phyloP scores from a whole-genome alignment of 1,140 invertebrate species.

The Drosophila lini region DNA sequence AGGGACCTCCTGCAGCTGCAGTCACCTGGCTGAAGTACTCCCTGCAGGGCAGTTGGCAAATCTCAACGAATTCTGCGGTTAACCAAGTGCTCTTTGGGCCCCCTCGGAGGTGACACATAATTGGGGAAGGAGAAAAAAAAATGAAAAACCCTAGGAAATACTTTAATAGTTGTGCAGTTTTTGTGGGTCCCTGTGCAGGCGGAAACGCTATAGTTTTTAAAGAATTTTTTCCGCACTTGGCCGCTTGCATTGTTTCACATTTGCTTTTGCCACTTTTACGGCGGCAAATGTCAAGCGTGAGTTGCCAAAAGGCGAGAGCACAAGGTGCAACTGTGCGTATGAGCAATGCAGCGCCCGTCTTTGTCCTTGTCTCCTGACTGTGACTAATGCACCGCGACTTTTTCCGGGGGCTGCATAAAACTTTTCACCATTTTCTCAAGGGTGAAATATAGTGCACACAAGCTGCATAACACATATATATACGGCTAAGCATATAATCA shows the following conservation, averaged over 20 bases:
- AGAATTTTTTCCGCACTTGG: conserved; percentile 28
- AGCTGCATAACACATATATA: not conserved
- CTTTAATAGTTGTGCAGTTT: conserved; percentile 32
- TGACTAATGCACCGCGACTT: conserved; percentile 71
- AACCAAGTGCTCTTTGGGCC: conserved; percentile 3
- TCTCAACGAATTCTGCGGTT: conserved; percentile 6
- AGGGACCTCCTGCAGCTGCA: conserved; percentile 5
- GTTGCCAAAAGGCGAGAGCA: conserved; percentile 45
- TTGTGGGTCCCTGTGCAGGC: conserved; percentile 21
- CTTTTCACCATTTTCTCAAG: conserved; percentile 55
- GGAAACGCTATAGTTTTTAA: conserved; percentile 19
- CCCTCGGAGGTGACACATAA: conserved; percentile 29
- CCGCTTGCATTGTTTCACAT: conserved; percentile 44
- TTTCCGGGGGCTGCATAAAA: conserved; percentile 45
- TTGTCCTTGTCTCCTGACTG: conserved; percentile 67
- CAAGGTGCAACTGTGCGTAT: conserved; percentile 73
- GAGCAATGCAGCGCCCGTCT: conserved; percentile 52
- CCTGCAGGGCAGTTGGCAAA: conserved; percentile 24
- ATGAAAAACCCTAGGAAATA: conserved; percentile 21
- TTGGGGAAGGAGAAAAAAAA: not conserved
- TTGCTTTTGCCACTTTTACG: conserved; percentile 53
- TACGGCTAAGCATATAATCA: conserved; percentile 21
- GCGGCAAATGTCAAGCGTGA: conserved; percentile 58
- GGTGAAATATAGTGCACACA: conserved; percentile 44
- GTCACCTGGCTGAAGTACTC: conserved; percentile 3